Conservation (phyloP, 2,888 invertebrate species). For the Hypolimnas misippus region DNA sequence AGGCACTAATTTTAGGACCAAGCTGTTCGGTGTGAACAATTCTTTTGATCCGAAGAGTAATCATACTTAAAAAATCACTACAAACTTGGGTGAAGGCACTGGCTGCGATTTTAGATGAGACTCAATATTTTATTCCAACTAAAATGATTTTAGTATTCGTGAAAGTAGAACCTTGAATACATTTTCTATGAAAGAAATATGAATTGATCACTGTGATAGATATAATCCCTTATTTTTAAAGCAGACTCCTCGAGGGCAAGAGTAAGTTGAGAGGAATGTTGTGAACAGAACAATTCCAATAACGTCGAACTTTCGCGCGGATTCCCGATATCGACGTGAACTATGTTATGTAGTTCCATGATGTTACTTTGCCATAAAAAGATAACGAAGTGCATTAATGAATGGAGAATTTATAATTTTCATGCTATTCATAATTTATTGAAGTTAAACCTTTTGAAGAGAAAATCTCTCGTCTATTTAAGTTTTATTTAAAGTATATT, state of each 20-base stretch:
- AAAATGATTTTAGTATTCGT: too few species aligned
- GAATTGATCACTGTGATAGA: not conserved
- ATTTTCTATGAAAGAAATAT: not conserved
- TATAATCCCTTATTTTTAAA: conserved; percentile 16
- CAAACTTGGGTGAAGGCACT: too few species aligned
- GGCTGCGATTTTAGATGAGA: too few species aligned
- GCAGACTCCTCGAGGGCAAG: conserved; percentile 21
- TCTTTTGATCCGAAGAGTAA: too few species aligned
- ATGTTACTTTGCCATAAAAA: conserved; percentile 24
- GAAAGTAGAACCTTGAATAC: too few species aligned
- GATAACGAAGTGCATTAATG: conserved; percentile 14
- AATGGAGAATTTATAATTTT: conserved; percentile 10
- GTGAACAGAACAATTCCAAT: conserved; percentile 41
- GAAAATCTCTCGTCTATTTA: not conserved
- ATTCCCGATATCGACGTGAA: conserved; percentile 30
- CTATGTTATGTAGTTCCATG: conserved; percentile 19
- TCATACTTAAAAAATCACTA: too few species aligned
- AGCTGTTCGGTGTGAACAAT: too few species aligned
- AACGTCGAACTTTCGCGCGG: conserved; percentile 44
- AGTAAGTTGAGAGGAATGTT: conserved; percentile 26
- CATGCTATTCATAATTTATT: conserved; percentile 4
- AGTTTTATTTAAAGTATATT: conserved; percentile 10
- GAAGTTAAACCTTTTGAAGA: conserved; percentile 4
- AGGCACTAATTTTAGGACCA: too few species aligned
- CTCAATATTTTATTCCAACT: too few species aligned